Conservation (phyloP, 2,888 invertebrate species). For the Acronicta psi region DNA sequence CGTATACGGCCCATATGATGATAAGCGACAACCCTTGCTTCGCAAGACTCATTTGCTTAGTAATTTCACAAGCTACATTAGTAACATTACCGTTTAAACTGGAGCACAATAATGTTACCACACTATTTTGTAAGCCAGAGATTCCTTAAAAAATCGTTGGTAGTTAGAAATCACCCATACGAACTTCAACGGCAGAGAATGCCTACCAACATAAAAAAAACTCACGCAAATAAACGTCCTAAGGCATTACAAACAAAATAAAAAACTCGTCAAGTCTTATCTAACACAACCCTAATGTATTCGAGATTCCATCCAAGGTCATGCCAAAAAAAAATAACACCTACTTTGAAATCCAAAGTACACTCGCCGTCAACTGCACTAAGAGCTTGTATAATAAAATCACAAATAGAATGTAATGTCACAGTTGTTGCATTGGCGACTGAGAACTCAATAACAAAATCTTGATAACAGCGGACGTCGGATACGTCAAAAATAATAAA, state of each 20-base stretch:
- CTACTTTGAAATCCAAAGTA: conserved; percentile 46
- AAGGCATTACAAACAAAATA: neutral
- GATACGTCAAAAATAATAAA: conserved; percentile 58
- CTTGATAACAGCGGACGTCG: conserved; percentile 60
- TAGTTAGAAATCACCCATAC: neutral
- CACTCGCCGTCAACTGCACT: conserved; percentile 48
- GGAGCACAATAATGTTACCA: too few species aligned
- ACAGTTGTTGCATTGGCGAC: conserved; percentile 54
- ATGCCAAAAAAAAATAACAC: conserved; percentile 34
- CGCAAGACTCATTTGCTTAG: too few species aligned
- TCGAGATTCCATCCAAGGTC: conserved; percentile 15
- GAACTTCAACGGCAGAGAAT: neutral
- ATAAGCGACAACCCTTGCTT: too few species aligned
- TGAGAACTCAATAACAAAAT: conserved; percentile 59
- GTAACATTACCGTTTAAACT: too few species aligned
- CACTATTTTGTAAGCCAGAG: too few species aligned
- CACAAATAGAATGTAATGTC: conserved; percentile 39
- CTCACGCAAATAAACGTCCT: neutral
- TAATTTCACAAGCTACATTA: too few species aligned
- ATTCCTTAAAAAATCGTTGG: neutral
- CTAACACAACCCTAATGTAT: neutral
- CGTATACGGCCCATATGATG: too few species aligned
- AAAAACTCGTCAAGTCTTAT: neutral
- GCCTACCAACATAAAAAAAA: too few species aligned
- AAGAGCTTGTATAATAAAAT: conserved; percentile 27